Base-by-base conservation (phyloP, 2,113 vertebrate genomes). In the Phrynosoma blainvillii region DNA sequence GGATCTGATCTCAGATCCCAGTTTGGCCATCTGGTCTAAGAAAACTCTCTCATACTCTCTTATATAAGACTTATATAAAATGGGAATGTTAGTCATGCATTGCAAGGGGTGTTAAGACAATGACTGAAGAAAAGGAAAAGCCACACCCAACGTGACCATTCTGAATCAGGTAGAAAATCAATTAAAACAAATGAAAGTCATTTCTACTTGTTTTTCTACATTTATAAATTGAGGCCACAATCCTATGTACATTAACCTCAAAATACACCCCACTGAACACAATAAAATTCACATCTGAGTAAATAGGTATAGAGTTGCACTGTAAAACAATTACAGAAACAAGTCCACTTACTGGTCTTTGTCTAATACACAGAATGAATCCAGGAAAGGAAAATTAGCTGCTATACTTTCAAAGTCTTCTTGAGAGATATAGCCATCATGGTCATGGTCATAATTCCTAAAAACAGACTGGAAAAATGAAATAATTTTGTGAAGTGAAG, bases 371-470 rank as follows among this genome's bases (percentile, higher is more conserved):
- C 98, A 99, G 96, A 99, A 99, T 20, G 98, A 99, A 92, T 99
- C 98, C 95, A 99, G 94, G 93, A 99, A 99, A 23, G 99, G 98
- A 89, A 99, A 99, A 94, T 98, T 99, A 82, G 98, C 98, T 84
- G 98, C 98, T 66, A 99, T 98, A 93, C 97, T 99, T 96, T 99
- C 98, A 84, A 99, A 99, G 95, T 99, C 98, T 94, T 98, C 98
- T 94, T 99, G 98, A 90, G 99, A 99, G 92, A 99, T 99, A 91
- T 99, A 99, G 9, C 98, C 99, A 81, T 99, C 98, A 0, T 98
- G 98, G 93, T 99, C 98, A 8, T 98, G 98, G 89, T 99, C 99
- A 0, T 99, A 99, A 94, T 99, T 99, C 93, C 98, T 98, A 94
- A 99, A 99, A 84, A 99, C 98, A 94, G 99, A 99, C 99, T 99